Base-by-base conservation (phyloP, 2,797 vertebrate species). In the Xyrichtys novacula region DNA sequence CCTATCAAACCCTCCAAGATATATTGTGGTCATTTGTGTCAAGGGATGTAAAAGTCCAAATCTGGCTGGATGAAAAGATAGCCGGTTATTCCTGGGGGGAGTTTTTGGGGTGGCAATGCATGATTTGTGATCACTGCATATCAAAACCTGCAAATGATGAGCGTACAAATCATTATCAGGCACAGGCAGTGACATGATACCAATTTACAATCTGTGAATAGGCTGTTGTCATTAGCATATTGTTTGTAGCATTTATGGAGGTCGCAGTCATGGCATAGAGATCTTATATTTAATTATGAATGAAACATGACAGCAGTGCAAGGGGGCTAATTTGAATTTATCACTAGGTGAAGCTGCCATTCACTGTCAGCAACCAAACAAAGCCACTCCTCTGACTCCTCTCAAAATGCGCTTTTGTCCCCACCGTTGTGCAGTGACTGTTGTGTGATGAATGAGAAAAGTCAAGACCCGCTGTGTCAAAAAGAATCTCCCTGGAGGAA, bases 381-480 rank as follows among this genome's bases (percentile, higher is more conserved):
- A 73, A 71, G 17, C 10, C 20, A 40, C 42, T 58, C 39, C 17
- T 55, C 11, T 16, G 40, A 57, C 49, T 62, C 50, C 50, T 23
- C 29, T 64, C 43, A 71, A 77, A 79, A 70, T 66, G 59, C 44
- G 57, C 25, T 42, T 44, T 62, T 61, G 23, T 57, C 43, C 42
- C 17, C 17, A 12, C 3, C 11, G 8, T 38, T 68, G 44, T 64
- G 73, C 55, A 10, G 40, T 71, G 76, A 72, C 59, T 74, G 61
- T 62, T 74, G 26, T 43, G 76, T 88, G 87, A 85, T 82, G 72
- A 86, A 90, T 76, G 65, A 85, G 70, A 71, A 72, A 71, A 89
- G 82, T 85, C 81, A 81, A 85, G 74, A 86, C 66, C 49, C 20
- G 44, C 65, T 65, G 77, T 74, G 73, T 87, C 84, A 85, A 85